Percentiles rank a stretch among this genome's conserved stretches.
These are phyloP conservation scores for Diorhabda carinulata DNA, from an alignment of 1,140 invertebrate species.

Conservation along the genomic window DNA sequence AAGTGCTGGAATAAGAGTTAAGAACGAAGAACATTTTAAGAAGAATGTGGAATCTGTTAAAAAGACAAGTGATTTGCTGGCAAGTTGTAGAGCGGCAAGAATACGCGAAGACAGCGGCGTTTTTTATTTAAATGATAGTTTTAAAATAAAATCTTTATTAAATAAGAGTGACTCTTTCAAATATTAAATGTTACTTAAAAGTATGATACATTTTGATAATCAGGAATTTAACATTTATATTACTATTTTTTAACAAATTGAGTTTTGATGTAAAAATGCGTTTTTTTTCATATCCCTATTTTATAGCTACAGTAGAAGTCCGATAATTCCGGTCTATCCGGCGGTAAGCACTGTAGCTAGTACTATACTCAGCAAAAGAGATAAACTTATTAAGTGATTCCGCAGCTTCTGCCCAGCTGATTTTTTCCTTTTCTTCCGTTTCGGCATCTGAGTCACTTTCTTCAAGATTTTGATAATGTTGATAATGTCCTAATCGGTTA, in stretches of 20 bases:
- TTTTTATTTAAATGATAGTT: conserved; percentile 38
- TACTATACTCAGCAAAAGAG: too few relatives aligned
- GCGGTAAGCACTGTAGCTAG: too few relatives aligned
- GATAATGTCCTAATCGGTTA: too few relatives aligned
- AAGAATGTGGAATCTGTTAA: conserved; percentile 16
- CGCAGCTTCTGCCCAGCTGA: too few relatives aligned
- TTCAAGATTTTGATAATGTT: too few relatives aligned
- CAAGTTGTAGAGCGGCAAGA: conserved; percentile 38
- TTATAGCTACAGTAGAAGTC: too few relatives aligned
- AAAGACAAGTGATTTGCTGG: conserved; percentile 29
- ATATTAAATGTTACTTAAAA: conserved; percentile 21
- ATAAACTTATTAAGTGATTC: too few relatives aligned
- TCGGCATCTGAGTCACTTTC: too few relatives aligned
- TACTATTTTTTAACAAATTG: too few relatives aligned
- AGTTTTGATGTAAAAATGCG: neutral
- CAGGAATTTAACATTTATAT: too few relatives aligned
- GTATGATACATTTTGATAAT: neutral
- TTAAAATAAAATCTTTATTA: conserved; percentile 36
- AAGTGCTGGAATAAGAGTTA: conserved; percentile 35
- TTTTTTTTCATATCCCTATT: conserved; percentile 1
- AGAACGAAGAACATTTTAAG: conserved; percentile 8
- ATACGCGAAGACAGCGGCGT: conserved; percentile 39
- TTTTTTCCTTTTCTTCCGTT: too few relatives aligned
- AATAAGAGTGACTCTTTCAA: conserved; percentile 35
- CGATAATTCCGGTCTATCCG: too few relatives aligned